Evolutionary conservation across 2,113 vertebrate genomes (phyloP).

Genomic region (Mobula birostris): DNA sequence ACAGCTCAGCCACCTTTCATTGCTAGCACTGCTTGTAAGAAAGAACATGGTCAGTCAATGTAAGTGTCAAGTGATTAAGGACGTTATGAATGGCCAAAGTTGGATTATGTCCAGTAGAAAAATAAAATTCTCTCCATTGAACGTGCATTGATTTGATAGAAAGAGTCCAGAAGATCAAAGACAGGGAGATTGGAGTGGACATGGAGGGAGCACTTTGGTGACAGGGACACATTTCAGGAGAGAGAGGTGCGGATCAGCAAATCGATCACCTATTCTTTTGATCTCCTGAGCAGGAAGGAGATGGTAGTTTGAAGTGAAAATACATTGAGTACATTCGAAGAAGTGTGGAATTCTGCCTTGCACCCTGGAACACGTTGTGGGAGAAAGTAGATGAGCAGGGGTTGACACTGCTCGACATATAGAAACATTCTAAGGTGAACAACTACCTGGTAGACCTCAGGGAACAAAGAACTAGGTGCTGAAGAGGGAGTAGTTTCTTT

Average conservation of each 20-base stretch:
- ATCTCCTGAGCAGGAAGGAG: neutral
- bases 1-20: neutral
- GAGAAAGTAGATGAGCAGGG: neutral
- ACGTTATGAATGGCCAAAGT: neutral
- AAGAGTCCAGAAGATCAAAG: neutral
- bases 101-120: neutral
- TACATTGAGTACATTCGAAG: neutral
- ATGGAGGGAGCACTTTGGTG: neutral
- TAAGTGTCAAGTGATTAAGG: neutral
- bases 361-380: neutral
- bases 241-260: neutral
- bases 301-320: neutral
- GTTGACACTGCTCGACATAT: neutral
- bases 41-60: neutral
- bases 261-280: neutral
- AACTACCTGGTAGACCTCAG: no score
- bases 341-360: neutral
- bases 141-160: neutral
- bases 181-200: neutral
- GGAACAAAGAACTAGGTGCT: no score
- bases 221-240: neutral
- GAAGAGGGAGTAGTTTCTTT: no score
- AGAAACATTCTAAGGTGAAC: no score
- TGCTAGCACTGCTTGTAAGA: neutral
- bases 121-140: neutral